Base-by-base conservation (phyloP, 2,888 invertebrate genomes). In the Drosophila pseudotalamancana region DNA sequence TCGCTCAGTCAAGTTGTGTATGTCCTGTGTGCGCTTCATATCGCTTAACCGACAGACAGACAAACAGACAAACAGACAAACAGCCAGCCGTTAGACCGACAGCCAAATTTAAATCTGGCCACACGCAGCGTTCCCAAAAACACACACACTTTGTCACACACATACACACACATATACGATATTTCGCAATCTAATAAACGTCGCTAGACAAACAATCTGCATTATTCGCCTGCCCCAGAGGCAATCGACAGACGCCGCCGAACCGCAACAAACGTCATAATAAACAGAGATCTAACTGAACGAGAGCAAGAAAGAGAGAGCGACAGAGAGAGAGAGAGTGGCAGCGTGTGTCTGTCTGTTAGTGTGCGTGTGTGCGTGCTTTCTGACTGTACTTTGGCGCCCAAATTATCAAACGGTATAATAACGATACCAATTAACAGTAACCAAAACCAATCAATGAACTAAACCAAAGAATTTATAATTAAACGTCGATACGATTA, bases 1-100 rank as follows among this genome's bases (percentile, higher is more conserved):
- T 77, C 62, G 71, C 83, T 85, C 86, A 85, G 83, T 87, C 82
- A 81, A 84, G 83, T 83, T 84, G 85, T 82, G 85, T 73, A 72
- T 81, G 73, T 70, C 70, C 74, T 78, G 66, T 68, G 65, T 77
- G 66, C 76, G 69, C 84, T 62, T 60, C 67, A 56, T 55, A 57
- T 67, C 12, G 35, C 31, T 27, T n/a, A 27, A 37, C 35, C 27
- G 37, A 19, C 35, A 25, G 12, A 43, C 43, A 27, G n/a, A 16
- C 31, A 32, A 39, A 32, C 37, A n/a, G 37, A 37, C 35, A 37
- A 49, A 19, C 35, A 25, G 12, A 43, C 43, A 27, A 18, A 16
- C 31, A 32, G 6, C 3, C 35, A 57, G 37, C 51, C 56, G 57
- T 61, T 54, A 53, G 69, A 45, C 56, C 72, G 18, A 54, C 25